phyloP scores from a whole-genome alignment of 2,113 vertebrate genomes.

The Catharus bicknelli region DNA sequence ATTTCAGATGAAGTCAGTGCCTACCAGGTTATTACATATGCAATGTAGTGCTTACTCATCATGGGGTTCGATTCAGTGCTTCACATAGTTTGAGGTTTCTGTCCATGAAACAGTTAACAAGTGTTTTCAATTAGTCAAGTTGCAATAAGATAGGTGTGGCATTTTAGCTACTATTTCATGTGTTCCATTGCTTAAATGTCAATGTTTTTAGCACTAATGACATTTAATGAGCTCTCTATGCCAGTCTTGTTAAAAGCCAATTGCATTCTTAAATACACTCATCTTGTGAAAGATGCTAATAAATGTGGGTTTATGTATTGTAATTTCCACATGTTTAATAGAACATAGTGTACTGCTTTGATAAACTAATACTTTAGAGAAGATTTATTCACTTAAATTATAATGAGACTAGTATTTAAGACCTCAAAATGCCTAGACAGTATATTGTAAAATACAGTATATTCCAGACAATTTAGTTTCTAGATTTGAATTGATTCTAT shows the following conservation, averaged over 20 bases:
- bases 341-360: not conserved
- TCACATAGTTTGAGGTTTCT: not conserved
- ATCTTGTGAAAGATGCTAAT: not conserved
- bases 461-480: not conserved
- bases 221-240: not conserved
- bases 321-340: not conserved
- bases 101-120: not conserved
- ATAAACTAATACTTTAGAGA: not conserved
- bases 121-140: constrained; percentile 1
- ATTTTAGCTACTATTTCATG: constrained; percentile 2
- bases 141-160: not conserved
- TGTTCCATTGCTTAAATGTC: constrained; percentile 29
- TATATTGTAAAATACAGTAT: not conserved
- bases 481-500: not conserved
- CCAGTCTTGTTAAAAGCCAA: not conserved
- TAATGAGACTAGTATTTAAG: not conserved
- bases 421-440: not conserved
- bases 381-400: not conserved
- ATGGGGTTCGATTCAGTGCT: not conserved
- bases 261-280: not conserved
- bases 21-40: not conserved
- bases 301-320: not conserved
- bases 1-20: not conserved
- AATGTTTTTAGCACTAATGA: constrained; percentile 14
- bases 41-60: not conserved